Conservation (phyloP, 2,113 vertebrate species). For the Gasterosteus nipponicus region DNA sequence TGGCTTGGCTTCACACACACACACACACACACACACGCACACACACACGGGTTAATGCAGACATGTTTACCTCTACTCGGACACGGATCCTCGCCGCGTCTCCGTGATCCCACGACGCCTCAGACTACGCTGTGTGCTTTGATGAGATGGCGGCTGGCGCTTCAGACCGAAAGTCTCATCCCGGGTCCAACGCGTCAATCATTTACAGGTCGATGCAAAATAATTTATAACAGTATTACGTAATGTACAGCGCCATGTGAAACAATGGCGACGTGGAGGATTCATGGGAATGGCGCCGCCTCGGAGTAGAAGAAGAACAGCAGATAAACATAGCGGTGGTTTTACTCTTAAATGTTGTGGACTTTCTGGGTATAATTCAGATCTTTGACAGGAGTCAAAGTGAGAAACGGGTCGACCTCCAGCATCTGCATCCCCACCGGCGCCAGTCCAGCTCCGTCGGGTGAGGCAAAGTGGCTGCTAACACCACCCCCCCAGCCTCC, state of each 20-base stretch:
- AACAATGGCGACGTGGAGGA: too few species aligned
- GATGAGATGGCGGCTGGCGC: neutral
- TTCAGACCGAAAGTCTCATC: too few species aligned
- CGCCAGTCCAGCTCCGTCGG: neutral
- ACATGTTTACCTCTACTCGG: constrained; percentile 32
- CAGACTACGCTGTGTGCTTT: neutral
- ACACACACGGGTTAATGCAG: constrained; percentile 37
- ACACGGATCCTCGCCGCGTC: constrained; percentile 4
- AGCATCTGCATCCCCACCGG: neutral
- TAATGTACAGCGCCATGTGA: neutral
- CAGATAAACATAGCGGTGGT: too few species aligned
- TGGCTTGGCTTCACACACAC: constrained; percentile 42
- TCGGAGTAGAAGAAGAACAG: too few species aligned
- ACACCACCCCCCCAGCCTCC: neutral
- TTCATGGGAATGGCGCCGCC: too few species aligned
- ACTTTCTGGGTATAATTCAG: too few species aligned
- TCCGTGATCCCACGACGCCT: neutral
- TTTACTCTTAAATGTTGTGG: too few species aligned
- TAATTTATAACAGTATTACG: neutral
- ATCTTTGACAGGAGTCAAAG: too few species aligned
- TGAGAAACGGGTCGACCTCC: too few species aligned
- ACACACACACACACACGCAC: constrained; percentile 20
- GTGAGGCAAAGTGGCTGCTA: constrained; percentile 18
- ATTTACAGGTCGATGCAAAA: neutral
- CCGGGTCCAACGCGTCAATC: neutral